These are phyloP conservation scores for Melanaphis sacchari DNA, from an alignment of 1,140 invertebrate species.

Conservation along the genomic window DNA sequence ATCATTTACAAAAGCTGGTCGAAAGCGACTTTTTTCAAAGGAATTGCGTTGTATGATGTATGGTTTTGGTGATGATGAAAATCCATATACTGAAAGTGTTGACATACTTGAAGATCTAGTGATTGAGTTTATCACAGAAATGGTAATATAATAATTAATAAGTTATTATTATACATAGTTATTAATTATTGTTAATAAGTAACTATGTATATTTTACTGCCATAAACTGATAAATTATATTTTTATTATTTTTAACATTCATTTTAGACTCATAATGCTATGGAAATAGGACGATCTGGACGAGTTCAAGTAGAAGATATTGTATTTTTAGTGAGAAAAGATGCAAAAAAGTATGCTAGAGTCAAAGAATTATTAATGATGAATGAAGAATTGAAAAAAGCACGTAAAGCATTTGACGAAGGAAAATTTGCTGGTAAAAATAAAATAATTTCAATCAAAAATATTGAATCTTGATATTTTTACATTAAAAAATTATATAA, in stretches of 20 bases:
- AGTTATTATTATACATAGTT: neutral
- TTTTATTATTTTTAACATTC: constrained; percentile 1
- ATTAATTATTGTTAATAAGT: neutral
- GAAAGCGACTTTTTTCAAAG: constrained; percentile 87
- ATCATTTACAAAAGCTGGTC: constrained; percentile 70
- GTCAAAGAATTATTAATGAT: constrained; percentile 97
- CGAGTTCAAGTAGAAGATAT: constrained; percentile 98
- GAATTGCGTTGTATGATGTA: constrained; percentile 99
- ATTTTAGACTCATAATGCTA: constrained; percentile 81
- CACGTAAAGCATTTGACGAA: constrained; percentile 99
- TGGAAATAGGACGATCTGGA: constrained; percentile 95
- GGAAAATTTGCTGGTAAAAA: constrained; percentile 83
- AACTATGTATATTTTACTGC: neutral
- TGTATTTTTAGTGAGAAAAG: constrained; percentile 97
- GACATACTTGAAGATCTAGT: constrained; percentile 97
- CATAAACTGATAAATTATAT: neutral
- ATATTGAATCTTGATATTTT: neutral
- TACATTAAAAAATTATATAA: too few species aligned
- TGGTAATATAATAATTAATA: constrained; percentile 69
- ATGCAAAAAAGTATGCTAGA: constrained; percentile 95
- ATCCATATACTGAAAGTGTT: constrained; percentile 98
- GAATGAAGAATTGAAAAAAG: constrained; percentile 99
- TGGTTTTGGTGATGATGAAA: constrained; percentile 99
- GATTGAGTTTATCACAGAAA: constrained; percentile 97
- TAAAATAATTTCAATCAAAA: neutral